Evolutionary conservation across 2,113 vertebrate genomes (phyloP), one percentile per base, ranked within the genome.

Genomic region (Laticauda colubrina): DNA sequence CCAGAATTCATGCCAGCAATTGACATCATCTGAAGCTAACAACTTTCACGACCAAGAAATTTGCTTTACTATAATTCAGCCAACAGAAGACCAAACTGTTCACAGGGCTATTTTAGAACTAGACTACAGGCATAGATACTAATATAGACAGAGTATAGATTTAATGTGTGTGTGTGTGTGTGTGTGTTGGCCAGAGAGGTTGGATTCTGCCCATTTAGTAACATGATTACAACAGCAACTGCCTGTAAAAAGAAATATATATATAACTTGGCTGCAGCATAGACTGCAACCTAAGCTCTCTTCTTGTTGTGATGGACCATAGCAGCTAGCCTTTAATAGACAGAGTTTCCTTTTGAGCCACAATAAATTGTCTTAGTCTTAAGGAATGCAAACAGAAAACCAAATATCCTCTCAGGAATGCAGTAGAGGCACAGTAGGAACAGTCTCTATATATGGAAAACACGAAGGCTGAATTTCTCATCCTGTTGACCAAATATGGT

Each of bases 321-420:
- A 24, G 91, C 0, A 2, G 87, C 89, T 92, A 88, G 2, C 14
- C 92, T 95, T 95, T 95, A 96, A 92, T 29, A 54, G 92, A 85
- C 61, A 88, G 75, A 4, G 14, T 5, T 91, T 94, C 92, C 54
- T 81, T 61, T 56, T 26, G 0, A 1, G 85, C 93, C 93, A 95
- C 90, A 89, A 92, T 54, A 91, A 91, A 89, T 75, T 24, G 90
- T 43, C 92, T 92, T 94, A 92, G 93, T 94, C 90, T 91, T 87
- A 75, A 88, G 94, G 95, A 96, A 97, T 96, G 96, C 94, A 96
- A 96, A 96, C 95, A 96, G n/a, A 93, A 93, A 94, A 85, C 92
- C 5, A 85, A 93, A 81, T 6, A 6, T 57, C 88, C 29, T 89
- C 23, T 26, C 18, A 0, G 0, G 75, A 91, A 93, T 93, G 95